phyloP scores from a whole-genome alignment of 1,140 invertebrate genomes.

The Rhagoletis pomonella region DNA sequence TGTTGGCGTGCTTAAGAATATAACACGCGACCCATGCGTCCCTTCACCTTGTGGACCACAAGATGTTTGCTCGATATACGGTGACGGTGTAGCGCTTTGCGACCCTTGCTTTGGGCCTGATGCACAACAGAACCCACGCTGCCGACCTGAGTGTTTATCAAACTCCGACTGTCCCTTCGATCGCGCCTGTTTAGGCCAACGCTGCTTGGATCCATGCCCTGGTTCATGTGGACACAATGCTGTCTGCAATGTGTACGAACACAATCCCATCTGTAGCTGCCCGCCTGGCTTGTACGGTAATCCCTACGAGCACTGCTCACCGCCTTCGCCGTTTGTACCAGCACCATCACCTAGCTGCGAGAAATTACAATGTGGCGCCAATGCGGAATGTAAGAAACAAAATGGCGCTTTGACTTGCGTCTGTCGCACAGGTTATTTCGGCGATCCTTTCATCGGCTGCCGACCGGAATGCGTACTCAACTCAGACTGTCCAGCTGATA shows the following conservation, averaged over 20 bases:
- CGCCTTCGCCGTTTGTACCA: conserved; percentile 73
- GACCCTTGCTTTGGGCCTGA: conserved; percentile 83
- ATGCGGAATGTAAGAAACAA: conserved; percentile 82
- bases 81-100: conserved; percentile 85
- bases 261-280: conserved; percentile 86
- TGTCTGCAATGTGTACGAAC: conserved; percentile 83
- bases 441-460: conserved; percentile 84
- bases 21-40: conserved; percentile 79
- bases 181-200: conserved; percentile 84
- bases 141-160: conserved; percentile 85
- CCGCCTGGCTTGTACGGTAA: conserved; percentile 84
- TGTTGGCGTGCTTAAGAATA: conserved; percentile 77
- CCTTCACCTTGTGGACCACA: conserved; percentile 88
- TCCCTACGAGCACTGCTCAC: conserved; percentile 85
- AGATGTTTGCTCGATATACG: conserved; percentile 82
- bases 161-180: conserved; percentile 87
- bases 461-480: conserved; percentile 87
- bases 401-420: conserved; percentile 78
- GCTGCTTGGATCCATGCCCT: conserved; percentile 86
- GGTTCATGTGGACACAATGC: conserved; percentile 88
- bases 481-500: conserved; percentile 81
- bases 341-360: conserved; percentile 80
- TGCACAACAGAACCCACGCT: conserved; percentile 80
- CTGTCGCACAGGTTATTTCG: conserved; percentile 81
- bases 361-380: conserved; percentile 83